Percentiles rank a stretch among this genome's conserved stretches.
phyloP scores from a whole-genome alignment of 2,888 invertebrate species.

The Xanthorhoe spadicearia region DNA sequence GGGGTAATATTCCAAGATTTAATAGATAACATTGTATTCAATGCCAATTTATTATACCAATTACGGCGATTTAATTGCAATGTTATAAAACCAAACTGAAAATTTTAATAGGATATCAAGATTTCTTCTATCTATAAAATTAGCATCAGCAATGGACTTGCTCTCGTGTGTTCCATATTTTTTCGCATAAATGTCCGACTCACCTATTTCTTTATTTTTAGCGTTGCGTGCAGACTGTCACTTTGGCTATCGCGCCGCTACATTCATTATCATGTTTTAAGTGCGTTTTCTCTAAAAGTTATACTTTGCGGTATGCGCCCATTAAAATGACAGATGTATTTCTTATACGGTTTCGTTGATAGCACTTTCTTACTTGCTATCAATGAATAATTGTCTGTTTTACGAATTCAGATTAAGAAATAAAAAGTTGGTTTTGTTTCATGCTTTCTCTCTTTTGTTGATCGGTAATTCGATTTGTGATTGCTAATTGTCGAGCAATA shows the following conservation, averaged over 20 bases:
- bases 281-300: slow-evolving; percentile 52
- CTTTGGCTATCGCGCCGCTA: slow-evolving; percentile 51
- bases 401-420: neutral
- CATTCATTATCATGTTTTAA: slow-evolving; percentile 54
- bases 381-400: neutral
- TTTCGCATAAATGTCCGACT: slow-evolving; percentile 49
- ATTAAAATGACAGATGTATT: slow-evolving; percentile 52
- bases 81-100: too few species aligned
- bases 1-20: too few species aligned
- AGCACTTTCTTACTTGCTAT: slow-evolving; percentile 41
- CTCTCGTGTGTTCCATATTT: slow-evolving; percentile 20
- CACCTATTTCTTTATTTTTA: slow-evolving; percentile 62
- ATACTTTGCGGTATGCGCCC: slow-evolving; percentile 49
- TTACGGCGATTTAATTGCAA: neutral
- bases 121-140: slow-evolving; percentile 2
- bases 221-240: slow-evolving; percentile 57
- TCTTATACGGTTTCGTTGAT: slow-evolving; percentile 46
- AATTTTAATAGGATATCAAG: neutral
- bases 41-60: neutral
- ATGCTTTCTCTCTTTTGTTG: slow-evolving; percentile 24
- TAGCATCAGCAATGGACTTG: neutral
- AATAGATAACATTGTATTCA: too few species aligned
- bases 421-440: slow-evolving; percentile 14
- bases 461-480: slow-evolving; percentile 1
- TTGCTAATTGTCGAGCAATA: neutral